A percentile compares a stretch with the other conserved stretches of the same genome.
Evolutionary conservation across 37 sponge, comb jelly and placozoan genomes (phyloP).

Genomic region (Sycon ciliatum): DNA sequence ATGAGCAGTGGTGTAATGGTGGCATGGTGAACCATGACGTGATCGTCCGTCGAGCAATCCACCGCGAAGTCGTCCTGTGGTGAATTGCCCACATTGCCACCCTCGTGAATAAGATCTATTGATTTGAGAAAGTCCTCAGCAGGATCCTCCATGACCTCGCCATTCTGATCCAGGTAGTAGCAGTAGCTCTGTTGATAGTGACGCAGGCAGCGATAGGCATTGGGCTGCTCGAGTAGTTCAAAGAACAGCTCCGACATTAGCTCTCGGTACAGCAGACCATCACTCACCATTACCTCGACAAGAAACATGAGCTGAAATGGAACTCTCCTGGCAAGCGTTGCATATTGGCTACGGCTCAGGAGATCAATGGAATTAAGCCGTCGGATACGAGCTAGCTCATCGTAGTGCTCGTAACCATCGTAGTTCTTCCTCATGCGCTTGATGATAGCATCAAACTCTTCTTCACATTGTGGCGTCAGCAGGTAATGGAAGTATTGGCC

Average conservation of each 20-base stretch:
- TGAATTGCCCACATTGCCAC: neutral
- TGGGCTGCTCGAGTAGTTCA: neutral
- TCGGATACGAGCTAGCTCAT: too few relatives aligned
- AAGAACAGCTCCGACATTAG: neutral
- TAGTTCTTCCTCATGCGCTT: too few relatives aligned
- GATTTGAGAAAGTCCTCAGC: neutral
- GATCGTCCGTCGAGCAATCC: neutral
- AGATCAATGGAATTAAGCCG: too few relatives aligned
- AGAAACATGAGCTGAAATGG: neutral
- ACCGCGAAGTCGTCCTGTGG: neutral
- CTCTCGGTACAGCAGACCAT: conserved; percentile 1
- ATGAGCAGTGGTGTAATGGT: conserved; percentile 21
- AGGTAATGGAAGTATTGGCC: too few relatives aligned
- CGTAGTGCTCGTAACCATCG: too few relatives aligned
- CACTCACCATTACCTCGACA: neutral
- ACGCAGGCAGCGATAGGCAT: neutral
- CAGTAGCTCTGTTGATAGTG: too few relatives aligned
- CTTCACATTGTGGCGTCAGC: too few relatives aligned
- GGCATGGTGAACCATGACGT: neutral
- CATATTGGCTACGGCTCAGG: too few relatives aligned
- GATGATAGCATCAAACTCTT: too few relatives aligned
- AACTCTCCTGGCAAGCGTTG: neutral
- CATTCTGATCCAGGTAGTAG: neutral
- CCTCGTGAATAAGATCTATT: neutral
- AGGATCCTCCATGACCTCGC: neutral